Base-by-base conservation (phyloP, 2,797 vertebrate genomes). In the Sandelia bainsii region DNA sequence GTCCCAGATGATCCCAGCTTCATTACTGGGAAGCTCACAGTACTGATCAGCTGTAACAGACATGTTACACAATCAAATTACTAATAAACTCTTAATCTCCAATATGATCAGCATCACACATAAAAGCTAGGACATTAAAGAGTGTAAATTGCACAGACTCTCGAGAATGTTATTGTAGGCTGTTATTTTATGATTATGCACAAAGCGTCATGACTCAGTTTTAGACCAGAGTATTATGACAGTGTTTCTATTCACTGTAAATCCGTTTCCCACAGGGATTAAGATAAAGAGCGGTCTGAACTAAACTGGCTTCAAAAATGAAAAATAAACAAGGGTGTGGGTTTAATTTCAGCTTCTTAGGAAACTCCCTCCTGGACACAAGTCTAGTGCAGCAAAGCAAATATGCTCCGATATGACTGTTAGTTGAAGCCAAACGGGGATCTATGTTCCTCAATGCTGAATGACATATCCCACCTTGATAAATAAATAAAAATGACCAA, bases 1-100 rank as follows among this genome's bases (percentile, higher is more conserved):
- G 94, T 99, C 98, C 98, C 98, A 99, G 86, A 99, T 99, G 87
- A 99, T 99, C 34, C 98, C 98, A 0, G 98, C 98, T 85, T 99
- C 97, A 40, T 96, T 94, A 3, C 86, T 94, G 20, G 97, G 98
- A 50, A 98, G 89, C 12, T 95, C 95, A 83, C 98, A 99, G 3
- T 0, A 37, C 0, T 75, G 0, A 1, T 48, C 32, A 1, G 0
- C 88, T 92, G 75, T 19, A 61, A 49, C 2, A 59, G 1, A 67
- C 13, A 27, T 3, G 13, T 0, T 62, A 7, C 12, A 65, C 39
- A 45, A 2, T 6, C 20, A 11, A 3, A 29, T 46, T 45, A 52
- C 16, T 42, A 27, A 16, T 66, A 17, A 22, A 40, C 40, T 44
- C 37, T 62, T 44, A 11, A 8, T 1, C 37, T 20, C 7, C 22